Base-by-base conservation (phyloP, 2,888 invertebrate species). In the Seladonia tumulorum region DNA sequence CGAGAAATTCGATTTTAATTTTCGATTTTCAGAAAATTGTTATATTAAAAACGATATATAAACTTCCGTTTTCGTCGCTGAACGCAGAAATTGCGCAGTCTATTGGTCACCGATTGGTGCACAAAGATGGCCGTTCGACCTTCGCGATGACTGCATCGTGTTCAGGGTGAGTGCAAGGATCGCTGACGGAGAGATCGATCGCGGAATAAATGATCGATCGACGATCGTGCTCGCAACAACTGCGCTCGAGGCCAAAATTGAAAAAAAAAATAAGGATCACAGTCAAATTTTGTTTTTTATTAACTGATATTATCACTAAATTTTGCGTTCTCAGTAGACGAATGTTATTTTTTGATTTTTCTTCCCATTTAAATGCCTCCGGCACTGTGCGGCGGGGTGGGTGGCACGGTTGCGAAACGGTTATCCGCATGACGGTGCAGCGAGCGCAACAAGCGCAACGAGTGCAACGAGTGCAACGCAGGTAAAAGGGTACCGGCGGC, bases 351-450 rank as follows among this genome's bases (percentile, higher is more conserved):
- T 35, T 2, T 35, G 35, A 35, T 35, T 35, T 35, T 35, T 35
- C 3, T 35, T 3, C 2, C 22, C 53, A 2, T 53, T 22, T 8
- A 53, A 22, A 22, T 10, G 53, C 10, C n/a, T n/a, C n/a, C 53
- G 12, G 12, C 39, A 8, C 22, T 2, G 5, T 29, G 68, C 10
- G 35, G 4, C 68, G n/a, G 14, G 42, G 14, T 42, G 70, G 68
- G 39, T 42, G 68, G n/a, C 42, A 12, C 60, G 70, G 71, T 85
- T 80, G 53, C 80, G 76, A 84, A 83, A 76, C 49, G 39, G 16
- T 80, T 45, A 42, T 71, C 10, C 47, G 63, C 63, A 25, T 39
- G 78, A 79, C 79, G 76, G 76, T 79, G 79, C 49, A 35, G 39
- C 68, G 63, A 60, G 66, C 63, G 49, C 68, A n/a, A 72, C 76